phyloP scores from a whole-genome alignment of 2,113 vertebrate genomes.

The Plectropomus leopardus region DNA sequence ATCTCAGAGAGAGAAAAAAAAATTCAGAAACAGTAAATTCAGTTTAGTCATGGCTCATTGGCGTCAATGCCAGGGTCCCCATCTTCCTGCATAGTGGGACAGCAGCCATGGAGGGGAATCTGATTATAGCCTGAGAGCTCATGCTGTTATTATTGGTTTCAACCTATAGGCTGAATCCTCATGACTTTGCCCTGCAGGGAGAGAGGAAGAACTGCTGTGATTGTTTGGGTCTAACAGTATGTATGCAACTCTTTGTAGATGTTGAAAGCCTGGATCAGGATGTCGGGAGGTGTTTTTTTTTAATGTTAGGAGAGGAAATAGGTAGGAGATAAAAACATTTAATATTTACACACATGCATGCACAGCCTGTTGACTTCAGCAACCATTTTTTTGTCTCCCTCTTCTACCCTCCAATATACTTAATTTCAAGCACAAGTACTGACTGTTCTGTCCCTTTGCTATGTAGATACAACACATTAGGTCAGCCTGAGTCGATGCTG shows the following conservation, averaged over 20 bases:
- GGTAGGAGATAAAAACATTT: background rate
- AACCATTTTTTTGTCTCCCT: background rate
- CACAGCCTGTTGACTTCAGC: background rate
- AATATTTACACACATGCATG: background rate
- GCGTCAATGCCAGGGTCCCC: background rate
- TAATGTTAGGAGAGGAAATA: background rate
- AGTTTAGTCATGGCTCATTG: constrained; percentile 9
- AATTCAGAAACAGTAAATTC: background rate
- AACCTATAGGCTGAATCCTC: constrained; percentile 2
- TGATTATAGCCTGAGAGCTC: constrained; percentile 19
- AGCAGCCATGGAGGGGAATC: background rate
- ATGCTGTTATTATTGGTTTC: constrained; percentile 6
- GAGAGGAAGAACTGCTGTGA: background rate
- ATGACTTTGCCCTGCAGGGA: background rate
- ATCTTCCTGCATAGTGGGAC: background rate
- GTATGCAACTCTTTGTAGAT: too few species aligned
- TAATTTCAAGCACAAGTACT: too few species aligned
- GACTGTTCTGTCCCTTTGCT: background rate
- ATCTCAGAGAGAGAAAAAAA: too few species aligned
- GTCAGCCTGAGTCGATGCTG: background rate
- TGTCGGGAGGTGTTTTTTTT: background rate
- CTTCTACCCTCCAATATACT: too few species aligned
- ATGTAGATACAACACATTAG: background rate
- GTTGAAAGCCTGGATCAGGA: background rate
- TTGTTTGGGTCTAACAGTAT: background rate